Percentiles rank a stretch among this genome's conserved stretches.
These are phyloP conservation scores for Drosophila cognata DNA, from an alignment of 2,888 invertebrate genomes.

Conservation along the genomic window DNA sequence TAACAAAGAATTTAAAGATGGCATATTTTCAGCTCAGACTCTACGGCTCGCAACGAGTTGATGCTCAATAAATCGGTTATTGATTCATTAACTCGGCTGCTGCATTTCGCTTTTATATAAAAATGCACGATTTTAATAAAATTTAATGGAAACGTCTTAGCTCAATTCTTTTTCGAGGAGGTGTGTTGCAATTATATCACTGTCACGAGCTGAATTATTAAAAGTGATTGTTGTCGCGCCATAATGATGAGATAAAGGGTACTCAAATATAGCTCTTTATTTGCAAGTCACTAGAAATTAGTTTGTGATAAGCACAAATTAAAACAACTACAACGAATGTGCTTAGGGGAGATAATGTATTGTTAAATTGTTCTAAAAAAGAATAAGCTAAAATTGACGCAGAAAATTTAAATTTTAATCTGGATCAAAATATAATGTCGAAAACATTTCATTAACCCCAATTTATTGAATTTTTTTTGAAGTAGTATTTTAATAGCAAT, in stretches of 20 bases:
- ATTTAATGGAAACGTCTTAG: background rate
- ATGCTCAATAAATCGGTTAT: background rate
- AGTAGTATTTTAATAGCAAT: too few species aligned
- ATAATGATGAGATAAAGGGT: conserved; percentile 9
- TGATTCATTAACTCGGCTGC: background rate
- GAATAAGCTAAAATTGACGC: too few species aligned
- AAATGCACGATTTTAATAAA: too few species aligned
- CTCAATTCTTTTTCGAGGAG: background rate
- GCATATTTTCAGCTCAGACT: too few species aligned
- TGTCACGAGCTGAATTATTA: conserved; percentile 22
- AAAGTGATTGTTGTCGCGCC: background rate
- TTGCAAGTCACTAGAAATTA: conserved; percentile 23
- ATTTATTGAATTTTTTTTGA: too few species aligned
- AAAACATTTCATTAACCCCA: too few species aligned
- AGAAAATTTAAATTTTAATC: too few species aligned
- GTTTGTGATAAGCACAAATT: conserved; percentile 6
- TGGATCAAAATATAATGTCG: too few species aligned
- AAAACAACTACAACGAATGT: background rate
- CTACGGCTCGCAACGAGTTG: background rate
- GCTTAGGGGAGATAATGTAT: background rate
- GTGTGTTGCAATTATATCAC: conserved; percentile 23
- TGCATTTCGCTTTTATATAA: too few species aligned
- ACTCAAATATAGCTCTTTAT: background rate
- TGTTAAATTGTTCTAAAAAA: background rate
- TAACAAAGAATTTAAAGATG: background rate